Percentiles rank a stretch among this genome's conserved stretches.
Conservation (phyloP, 2,113 vertebrate genomes). For the Ceyx cyanopectus region DNA sequence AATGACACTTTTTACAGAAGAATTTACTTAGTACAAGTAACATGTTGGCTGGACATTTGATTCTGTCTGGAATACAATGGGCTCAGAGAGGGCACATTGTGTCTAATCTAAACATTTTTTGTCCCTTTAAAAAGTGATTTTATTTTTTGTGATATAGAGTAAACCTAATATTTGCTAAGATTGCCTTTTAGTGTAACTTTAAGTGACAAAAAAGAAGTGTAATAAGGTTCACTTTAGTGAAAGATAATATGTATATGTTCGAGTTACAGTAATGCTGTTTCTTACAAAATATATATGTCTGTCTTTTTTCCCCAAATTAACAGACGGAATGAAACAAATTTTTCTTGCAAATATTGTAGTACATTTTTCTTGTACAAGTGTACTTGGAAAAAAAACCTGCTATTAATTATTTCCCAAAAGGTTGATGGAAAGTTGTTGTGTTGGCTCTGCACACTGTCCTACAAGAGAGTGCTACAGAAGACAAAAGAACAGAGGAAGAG, state of each 20-base stretch:
- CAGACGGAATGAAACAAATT: background rate
- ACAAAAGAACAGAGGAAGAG: conserved; percentile 97
- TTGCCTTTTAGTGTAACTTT: background rate
- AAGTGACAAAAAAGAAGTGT: background rate
- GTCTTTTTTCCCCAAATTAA: background rate
- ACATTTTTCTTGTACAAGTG: background rate
- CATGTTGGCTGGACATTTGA: background rate
- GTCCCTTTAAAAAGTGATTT: background rate
- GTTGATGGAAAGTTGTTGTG: conserved; percentile 97
- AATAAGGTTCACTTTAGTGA: background rate
- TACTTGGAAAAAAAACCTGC: background rate
- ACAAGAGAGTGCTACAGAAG: conserved; percentile 97
- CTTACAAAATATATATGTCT: background rate
- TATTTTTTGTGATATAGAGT: background rate
- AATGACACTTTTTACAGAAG: background rate
- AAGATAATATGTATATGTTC: background rate
- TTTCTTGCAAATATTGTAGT: background rate
- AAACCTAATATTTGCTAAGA: background rate
- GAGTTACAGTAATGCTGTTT: background rate
- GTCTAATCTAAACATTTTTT: background rate
- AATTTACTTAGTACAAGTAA: background rate
- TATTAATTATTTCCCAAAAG: conserved; percentile 75
- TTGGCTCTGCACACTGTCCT: conserved; percentile 97
- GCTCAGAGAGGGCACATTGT: background rate
- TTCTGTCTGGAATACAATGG: background rate